Percentiles rank a stretch among this genome's conserved stretches.
Evolutionary conservation across 2,797 vertebrate genomes (phyloP).

Genomic region (Scyliorhinus canicula): DNA sequence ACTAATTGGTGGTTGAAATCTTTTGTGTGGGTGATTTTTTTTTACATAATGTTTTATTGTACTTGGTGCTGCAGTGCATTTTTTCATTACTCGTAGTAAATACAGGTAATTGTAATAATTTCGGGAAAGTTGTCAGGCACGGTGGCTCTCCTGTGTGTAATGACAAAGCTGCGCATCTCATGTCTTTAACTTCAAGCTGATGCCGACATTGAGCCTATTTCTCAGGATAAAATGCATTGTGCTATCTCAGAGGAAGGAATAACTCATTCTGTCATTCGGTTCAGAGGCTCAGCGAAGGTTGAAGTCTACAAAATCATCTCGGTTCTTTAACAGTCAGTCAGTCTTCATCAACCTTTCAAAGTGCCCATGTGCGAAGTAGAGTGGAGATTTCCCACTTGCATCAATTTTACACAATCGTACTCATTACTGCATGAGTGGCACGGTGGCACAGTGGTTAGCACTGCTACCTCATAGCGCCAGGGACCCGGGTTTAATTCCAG

Average conservation of each 20-base stretch:
- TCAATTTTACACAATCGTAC: not conserved
- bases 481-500: no score
- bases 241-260: not conserved
- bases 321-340: not conserved
- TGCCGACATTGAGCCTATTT: not conserved
- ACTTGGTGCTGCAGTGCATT: not conserved
- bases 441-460: no score
- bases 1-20: slow-evolving; percentile 22
- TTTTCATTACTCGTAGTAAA: not conserved
- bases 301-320: not conserved
- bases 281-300: not conserved
- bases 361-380: not conserved
- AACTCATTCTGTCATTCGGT: no score
- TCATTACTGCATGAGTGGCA: not conserved
- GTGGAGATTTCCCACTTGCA: no score
- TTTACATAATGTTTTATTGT: not conserved
- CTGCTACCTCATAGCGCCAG: no score
- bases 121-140: not conserved
- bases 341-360: not conserved
- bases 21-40: not conserved
- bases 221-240: not conserved
- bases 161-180: not conserved
- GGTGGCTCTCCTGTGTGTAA: not conserved
- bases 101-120: slow-evolving; percentile 27
- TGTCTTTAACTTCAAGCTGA: not conserved